These are phyloP conservation scores for Macrobrachium rosenbergii DNA, from an alignment of 1,140 invertebrate species.

Conservation along the genomic window DNA sequence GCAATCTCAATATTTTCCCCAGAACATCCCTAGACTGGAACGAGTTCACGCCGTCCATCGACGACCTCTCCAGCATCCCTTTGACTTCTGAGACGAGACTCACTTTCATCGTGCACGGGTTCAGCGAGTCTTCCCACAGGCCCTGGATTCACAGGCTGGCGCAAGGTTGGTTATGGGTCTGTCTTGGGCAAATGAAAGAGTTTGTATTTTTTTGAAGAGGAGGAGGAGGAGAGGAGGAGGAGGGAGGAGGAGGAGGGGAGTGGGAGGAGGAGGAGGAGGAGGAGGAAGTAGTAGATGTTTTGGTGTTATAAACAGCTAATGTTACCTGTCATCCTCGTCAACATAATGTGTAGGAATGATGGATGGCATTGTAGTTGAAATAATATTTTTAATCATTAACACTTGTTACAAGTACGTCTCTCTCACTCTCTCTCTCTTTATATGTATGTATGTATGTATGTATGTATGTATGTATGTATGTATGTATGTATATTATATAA, in stretches of 20 bases:
- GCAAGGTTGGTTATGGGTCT: not conserved
- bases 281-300: too few species aligned
- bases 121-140: not conserved
- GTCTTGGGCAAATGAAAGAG: not conserved
- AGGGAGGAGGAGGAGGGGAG: not conserved
- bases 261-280: too few species aligned
- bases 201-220: not conserved
- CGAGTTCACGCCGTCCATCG: too few species aligned
- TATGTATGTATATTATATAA: not conserved
- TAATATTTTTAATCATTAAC: too few species aligned
- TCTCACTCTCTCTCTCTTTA: not conserved
- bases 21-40: too few species aligned
- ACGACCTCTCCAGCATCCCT: not conserved
- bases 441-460: not conserved
- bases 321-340: too few species aligned
- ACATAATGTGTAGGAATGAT: too few species aligned
- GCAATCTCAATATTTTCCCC: too few species aligned
- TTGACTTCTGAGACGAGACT: not conserved
- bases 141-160: not conserved
- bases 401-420: too few species aligned
- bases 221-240: not conserved
- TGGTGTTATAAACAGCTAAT: too few species aligned
- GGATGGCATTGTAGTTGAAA: too few species aligned
- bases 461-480: not conserved
- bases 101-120: constrained; percentile 7